These are phyloP conservation scores for Drosophila mulleri DNA, from an alignment of 2,888 invertebrate genomes.

Conservation along the genomic window DNA sequence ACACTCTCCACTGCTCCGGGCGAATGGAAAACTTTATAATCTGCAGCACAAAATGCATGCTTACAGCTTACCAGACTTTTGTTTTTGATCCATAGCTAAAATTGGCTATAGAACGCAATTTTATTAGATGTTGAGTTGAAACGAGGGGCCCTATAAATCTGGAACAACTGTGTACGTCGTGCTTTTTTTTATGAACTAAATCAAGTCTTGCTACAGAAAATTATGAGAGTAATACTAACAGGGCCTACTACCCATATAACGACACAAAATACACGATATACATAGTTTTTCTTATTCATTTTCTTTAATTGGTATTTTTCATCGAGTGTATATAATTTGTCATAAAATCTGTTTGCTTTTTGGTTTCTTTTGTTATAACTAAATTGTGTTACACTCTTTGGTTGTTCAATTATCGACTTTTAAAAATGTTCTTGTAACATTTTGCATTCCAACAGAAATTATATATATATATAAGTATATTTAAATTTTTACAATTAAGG, in stretches of 20 bases:
- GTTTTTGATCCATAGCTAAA: conserved; percentile 52
- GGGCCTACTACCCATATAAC: conserved; percentile 29
- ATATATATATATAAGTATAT: conserved; percentile 14
- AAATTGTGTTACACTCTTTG: conserved; percentile 57
- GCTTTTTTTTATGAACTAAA: conserved; percentile 16
- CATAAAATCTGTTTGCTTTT: conserved; percentile 58
- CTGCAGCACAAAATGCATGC: background rate
- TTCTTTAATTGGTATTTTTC: conserved; percentile 64
- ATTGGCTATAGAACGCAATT: conserved; percentile 12
- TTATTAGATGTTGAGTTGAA: conserved; percentile 26
- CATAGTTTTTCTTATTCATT: conserved; percentile 48
- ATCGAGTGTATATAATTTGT: conserved; percentile 67
- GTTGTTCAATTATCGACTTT: conserved; percentile 48
- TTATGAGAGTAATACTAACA: conserved; percentile 2
- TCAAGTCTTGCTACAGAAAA: conserved; percentile 2
- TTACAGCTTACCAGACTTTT: conserved; percentile 57
- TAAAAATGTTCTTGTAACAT: conserved; percentile 71
- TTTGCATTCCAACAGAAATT: conserved; percentile 59
- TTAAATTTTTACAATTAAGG: conserved; percentile 72
- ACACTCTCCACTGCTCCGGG: conserved; percentile 40
- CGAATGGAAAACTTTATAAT: background rate
- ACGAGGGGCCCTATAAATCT: conserved; percentile 26
- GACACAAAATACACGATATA: background rate
- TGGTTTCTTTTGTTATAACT: conserved; percentile 52
- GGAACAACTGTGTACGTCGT: conserved; percentile 18